Conservation (phyloP, 2,797 vertebrate species). For the Mus spretus region DNA sequence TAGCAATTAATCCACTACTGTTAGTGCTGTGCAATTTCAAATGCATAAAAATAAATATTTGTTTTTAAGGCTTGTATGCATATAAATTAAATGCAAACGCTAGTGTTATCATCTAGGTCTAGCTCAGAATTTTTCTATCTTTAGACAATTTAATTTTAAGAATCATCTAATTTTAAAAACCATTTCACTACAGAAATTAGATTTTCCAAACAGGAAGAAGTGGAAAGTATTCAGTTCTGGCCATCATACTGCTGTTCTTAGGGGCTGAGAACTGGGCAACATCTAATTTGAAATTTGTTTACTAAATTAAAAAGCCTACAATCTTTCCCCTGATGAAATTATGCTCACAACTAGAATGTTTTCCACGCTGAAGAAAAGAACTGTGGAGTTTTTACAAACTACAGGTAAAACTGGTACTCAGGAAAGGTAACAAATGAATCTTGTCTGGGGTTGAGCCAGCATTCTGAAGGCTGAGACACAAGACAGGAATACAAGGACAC, state of each 20-base stretch:
- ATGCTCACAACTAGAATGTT: slow-evolving; percentile 28
- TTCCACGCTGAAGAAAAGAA: slow-evolving; percentile 56
- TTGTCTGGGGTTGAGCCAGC: not conserved
- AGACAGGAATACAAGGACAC: not conserved
- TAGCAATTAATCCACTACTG: not conserved
- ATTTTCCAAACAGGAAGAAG: slow-evolving; percentile 52
- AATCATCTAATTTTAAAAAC: slow-evolving; percentile 60
- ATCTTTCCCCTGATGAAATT: slow-evolving; percentile 54
- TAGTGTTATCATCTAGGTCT: slow-evolving; percentile 19
- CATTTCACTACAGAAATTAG: slow-evolving; percentile 47
- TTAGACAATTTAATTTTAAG: slow-evolving; percentile 66
- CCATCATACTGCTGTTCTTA: slow-evolving; percentile 32
- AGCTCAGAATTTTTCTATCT: not conserved
- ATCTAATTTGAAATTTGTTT: slow-evolving; percentile 62
- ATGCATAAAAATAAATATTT: slow-evolving; percentile 38
- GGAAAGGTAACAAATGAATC: not conserved
- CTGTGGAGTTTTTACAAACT: not conserved
- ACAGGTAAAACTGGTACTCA: not conserved
- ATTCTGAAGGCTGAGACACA: not conserved
- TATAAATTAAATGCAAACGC: slow-evolving; percentile 16
- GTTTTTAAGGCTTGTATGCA: slow-evolving; percentile 1
- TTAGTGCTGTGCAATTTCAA: slow-evolving; percentile 45
- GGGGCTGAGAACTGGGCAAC: slow-evolving; percentile 53
- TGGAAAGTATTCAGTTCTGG: not conserved
- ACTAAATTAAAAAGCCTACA: slow-evolving; percentile 54